phyloP scores from a whole-genome alignment of 2,797 vertebrate species.

The Meda fulgida region DNA sequence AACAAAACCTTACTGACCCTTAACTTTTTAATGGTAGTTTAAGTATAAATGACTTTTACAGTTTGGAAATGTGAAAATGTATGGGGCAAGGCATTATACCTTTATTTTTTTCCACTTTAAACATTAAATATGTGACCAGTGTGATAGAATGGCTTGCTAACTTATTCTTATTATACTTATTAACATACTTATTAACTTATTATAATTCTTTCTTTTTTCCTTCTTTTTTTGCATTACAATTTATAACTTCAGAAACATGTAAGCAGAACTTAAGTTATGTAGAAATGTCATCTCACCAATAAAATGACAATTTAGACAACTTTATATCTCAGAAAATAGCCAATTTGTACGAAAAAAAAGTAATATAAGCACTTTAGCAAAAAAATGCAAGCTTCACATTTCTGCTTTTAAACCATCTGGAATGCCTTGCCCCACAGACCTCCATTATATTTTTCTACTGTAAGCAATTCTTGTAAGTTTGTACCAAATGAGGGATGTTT shows the following conservation, averaged over 20 bases:
- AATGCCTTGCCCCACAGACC: slow-evolving; percentile 11
- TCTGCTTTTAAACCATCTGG: slow-evolving; percentile 1
- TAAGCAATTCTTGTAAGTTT: slow-evolving; percentile 14
- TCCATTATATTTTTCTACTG: not conserved
- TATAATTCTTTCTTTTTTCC: no score
- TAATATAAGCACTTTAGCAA: not conserved
- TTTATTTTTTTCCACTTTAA: not conserved
- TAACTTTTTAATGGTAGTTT: not conserved
- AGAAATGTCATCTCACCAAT: slow-evolving; percentile 6
- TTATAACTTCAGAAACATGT: not conserved
- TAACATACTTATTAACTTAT: no score
- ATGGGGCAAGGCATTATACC: not conserved
- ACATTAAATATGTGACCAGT: not conserved
- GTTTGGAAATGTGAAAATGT: not conserved
- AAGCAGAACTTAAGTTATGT: not conserved
- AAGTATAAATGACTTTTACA: not conserved
- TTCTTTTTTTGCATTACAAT: no score
- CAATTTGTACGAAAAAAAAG: not conserved
- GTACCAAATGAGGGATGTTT: not conserved
- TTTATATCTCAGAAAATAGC: not conserved
- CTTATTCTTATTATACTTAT: no score
- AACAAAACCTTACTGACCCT: not conserved
- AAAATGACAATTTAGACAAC: slow-evolving; percentile 1
- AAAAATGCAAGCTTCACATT: slow-evolving; percentile 1
- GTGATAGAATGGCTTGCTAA: not conserved